phyloP scores from a whole-genome alignment of 2,797 vertebrate genomes.

The Geotria australis region DNA sequence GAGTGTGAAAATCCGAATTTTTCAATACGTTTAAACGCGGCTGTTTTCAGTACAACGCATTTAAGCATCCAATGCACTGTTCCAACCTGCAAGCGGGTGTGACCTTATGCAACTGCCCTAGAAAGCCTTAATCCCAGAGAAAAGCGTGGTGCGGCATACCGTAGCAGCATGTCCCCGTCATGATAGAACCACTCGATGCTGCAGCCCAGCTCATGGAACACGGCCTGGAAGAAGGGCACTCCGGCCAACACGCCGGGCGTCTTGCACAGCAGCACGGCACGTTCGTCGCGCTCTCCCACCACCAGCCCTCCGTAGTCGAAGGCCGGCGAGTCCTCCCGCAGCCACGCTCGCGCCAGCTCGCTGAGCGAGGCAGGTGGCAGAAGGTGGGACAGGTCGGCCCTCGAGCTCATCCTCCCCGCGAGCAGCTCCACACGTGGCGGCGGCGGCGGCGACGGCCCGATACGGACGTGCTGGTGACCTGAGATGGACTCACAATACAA shows the following conservation, averaged over 20 bases:
- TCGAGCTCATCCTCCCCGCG: constrained; percentile 6
- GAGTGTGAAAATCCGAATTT: too few relatives aligned
- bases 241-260: constrained; percentile 24
- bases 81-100: too few relatives aligned
- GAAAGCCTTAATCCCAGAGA: too few relatives aligned
- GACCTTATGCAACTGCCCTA: too few relatives aligned
- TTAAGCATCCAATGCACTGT: too few relatives aligned
- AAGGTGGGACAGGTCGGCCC: constrained; percentile 5
- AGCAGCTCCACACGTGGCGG: not conserved
- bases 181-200: constrained; percentile 22
- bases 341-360: constrained; percentile 21
- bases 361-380: constrained; percentile 16
- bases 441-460: too few relatives aligned
- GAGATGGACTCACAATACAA: too few relatives aligned
- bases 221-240: constrained; percentile 29
- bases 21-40: too few relatives aligned
- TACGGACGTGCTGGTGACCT: too few relatives aligned
- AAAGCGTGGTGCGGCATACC: not conserved
- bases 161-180: constrained; percentile 8
- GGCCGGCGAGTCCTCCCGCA: constrained; percentile 30
- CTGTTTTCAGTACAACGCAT: too few relatives aligned
- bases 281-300: constrained; percentile 12
- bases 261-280: constrained; percentile 28
- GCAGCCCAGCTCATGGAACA: constrained; percentile 29
- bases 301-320: constrained; percentile 24